Evolutionary conservation across 1,140 invertebrate species (phyloP), one percentile per base, ranked within the genome.

Genomic region (Nephila pilipes): DNA sequence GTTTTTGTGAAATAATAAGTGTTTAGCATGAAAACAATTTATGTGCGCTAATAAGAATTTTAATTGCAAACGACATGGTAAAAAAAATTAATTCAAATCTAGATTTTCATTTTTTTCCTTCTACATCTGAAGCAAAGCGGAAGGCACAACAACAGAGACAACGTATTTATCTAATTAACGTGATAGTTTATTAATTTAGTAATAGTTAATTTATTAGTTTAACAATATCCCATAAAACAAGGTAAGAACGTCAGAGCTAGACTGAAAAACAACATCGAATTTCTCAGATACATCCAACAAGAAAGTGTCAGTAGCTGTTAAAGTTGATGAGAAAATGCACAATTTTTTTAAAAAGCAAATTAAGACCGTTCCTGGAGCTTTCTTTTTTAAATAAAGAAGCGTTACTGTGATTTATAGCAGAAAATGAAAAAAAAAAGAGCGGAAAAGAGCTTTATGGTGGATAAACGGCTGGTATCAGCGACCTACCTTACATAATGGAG

Each of bases 401-500:
- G 25, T 29, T 55, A 55, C 83, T 20, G 46, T 58, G 55, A 55
- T 55, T 85, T 85, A 55, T 55, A 55, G 46, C 29, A 55, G 20
- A 55, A 46, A 3, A 54, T 18, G 22, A 12, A n/a, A 55, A 54
- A 25, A 18, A 85, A 58, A 36, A 8, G 12, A n/a, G 22, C 20
- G 20, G 83, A 5, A 85, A 85, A 85, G 54, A 55, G 54, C 55
- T 29, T 75, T 75, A 36, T 36, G 14, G 32, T 4, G 55, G 83
- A 32, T 25, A 46, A 65, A 87, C 58, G 57, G 22, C 65, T 58
- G 32, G 58, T 87, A 87, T 87, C 85, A 65, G 36, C 85, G 60
- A 87, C 85, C 29, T 65, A 58, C 55, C 60, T 32, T 36, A 38
- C 85, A n/a, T 87, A 87, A 87, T 87, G 85, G 85, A 87, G 85